Evolutionary conservation across 2,888 invertebrate species (phyloP), one percentile per base, ranked within the genome.

Genomic region (Caenorhabditis virilis): DNA sequence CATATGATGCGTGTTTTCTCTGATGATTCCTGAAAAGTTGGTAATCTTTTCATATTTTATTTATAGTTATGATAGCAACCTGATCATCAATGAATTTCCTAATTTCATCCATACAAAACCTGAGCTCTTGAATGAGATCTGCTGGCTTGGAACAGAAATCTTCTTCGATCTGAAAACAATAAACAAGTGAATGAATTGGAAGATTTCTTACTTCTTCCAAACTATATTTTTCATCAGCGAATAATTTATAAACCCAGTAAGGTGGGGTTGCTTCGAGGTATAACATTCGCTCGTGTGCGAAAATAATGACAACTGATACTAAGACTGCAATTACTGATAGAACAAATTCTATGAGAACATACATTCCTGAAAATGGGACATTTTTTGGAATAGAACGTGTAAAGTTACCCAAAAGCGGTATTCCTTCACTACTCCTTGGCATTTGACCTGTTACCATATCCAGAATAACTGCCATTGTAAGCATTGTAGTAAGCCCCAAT

Each of bases 391-490:
- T 35, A 2, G 25, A 16, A 5, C 11, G n/a, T 26, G 4, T 16
- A 2, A 23, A 36, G 3, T 2, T 18, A 71, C 76, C 76, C 38
- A 76, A 41, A 1, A 76, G 25, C 0, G 76, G 76, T 25, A 76
- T 62, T 55, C 76, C 76, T 42, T 73, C 76, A 16, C 58, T 50
- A 58, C 73, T 74, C 39, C 72, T 68, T 5, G 76, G 76, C 76
- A 76, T 76, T 51, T 72, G 72, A 9, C 66, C 65, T 0, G 76
- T 66, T 3, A 76, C 73, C 73, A 76, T 76, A 38, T 76, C 76
- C 42, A 76, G 54, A 38, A 76, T 76, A 33, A 76, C 76, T 18
- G 73, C 69, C 76, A 76, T 76, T 23, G 76, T 76, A 16, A 76
- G 70, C 62, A 76, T 70, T 9, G 76, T 76, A 9, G 76, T 76